Conservation (phyloP, 2,797 vertebrate species). For the Microctenopoma steveboyesi region DNA sequence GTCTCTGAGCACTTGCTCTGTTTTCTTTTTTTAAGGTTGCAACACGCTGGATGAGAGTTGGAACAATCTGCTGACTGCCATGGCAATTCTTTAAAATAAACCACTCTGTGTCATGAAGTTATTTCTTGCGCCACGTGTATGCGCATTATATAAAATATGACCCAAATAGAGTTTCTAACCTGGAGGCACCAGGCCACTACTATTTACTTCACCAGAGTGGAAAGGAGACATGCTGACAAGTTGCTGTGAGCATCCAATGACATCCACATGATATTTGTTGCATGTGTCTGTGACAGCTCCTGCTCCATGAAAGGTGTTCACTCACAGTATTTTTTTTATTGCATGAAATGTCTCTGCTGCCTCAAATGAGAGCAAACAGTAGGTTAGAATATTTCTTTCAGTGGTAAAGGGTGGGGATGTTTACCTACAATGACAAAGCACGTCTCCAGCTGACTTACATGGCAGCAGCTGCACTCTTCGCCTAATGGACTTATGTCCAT, state of each 20-base stretch:
- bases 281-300: neutral
- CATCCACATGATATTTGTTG: neutral
- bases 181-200: conserved; percentile 3
- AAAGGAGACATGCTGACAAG: conserved; percentile 34
- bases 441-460: neutral
- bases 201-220: conserved; percentile 38
- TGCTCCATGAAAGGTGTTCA: neutral
- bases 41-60: neutral
- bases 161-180: conserved; percentile 42
- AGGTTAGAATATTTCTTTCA: neutral
- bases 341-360: too few relatives aligned
- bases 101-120: conserved; percentile 8
- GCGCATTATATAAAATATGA: conserved; percentile 49
- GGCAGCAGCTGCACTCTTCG: neutral
- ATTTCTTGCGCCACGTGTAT: conserved; percentile 39
- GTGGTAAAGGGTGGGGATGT: neutral
- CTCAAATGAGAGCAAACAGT: too few relatives aligned
- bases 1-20: conserved; percentile 15
- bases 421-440: neutral
- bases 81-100: conserved; percentile 1
- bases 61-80: conserved; percentile 10
- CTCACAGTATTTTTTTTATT: too few relatives aligned
- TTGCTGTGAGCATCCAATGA: conserved; percentile 8
- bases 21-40: conserved; percentile 3
- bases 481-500: neutral